These are phyloP conservation scores for Stigmatopora argus DNA, from an alignment of 2,113 vertebrate genomes.

Conservation along the genomic window DNA sequence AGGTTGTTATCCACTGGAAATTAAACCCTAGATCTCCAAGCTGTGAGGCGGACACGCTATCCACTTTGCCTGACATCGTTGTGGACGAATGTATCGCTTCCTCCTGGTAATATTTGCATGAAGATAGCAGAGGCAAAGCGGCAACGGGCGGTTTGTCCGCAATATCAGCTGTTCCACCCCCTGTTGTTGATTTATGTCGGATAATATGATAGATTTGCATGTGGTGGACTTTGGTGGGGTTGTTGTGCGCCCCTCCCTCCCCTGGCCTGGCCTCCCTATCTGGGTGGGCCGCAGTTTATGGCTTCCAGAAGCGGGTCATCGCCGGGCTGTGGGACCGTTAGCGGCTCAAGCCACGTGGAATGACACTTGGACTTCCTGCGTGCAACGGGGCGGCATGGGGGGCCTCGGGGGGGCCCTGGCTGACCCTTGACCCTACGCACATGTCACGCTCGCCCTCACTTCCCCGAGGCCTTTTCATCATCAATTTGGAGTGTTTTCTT, in stretches of 20 bases:
- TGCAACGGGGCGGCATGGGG: constrained; percentile 48
- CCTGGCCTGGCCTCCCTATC: constrained; percentile 13
- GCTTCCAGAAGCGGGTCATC: constrained; percentile 60
- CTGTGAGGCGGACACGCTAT: too few relatives aligned
- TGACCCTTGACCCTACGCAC: constrained; percentile 61
- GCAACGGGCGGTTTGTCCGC: background rate
- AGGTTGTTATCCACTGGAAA: too few relatives aligned
- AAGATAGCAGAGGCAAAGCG: too few relatives aligned
- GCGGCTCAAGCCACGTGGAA: constrained; percentile 38
- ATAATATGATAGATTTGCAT: too few relatives aligned
- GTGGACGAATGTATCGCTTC: constrained; percentile 30
- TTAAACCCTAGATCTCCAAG: too few relatives aligned
- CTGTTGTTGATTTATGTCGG: background rate
- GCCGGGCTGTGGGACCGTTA: constrained; percentile 49
- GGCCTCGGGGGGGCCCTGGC: constrained; percentile 11
- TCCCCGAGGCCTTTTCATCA: constrained; percentile 29
- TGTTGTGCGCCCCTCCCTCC: background rate
- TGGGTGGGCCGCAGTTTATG: constrained; percentile 63
- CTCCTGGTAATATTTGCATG: too few relatives aligned
- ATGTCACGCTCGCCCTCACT: constrained; percentile 65
- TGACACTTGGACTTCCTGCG: constrained; percentile 59
- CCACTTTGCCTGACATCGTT: constrained; percentile 39
- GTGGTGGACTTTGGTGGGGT: background rate
- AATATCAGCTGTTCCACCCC: background rate
- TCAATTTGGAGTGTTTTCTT: background rate